Percentiles rank a stretch among this genome's conserved stretches.
Evolutionary conservation across 2,888 invertebrate genomes (phyloP).

Genomic region (Alcis repandata): DNA sequence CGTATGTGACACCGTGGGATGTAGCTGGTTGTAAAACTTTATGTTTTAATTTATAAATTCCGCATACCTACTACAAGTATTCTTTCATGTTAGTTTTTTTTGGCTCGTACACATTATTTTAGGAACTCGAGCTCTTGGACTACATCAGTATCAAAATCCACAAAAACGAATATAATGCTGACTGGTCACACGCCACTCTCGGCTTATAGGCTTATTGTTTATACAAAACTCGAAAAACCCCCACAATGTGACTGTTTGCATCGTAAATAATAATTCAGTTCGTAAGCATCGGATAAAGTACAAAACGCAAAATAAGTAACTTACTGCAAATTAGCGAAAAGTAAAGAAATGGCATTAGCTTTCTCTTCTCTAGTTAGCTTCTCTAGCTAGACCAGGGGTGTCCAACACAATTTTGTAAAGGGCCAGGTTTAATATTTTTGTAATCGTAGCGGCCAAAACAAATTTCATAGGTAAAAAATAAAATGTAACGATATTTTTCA

Average conservation of each 20-base stretch:
- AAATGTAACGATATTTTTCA: too few species aligned
- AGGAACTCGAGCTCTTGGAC: constrained; percentile 18
- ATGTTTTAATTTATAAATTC: too few species aligned
- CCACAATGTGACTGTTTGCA: constrained; percentile 66
- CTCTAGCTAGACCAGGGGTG: too few species aligned
- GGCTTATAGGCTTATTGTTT: constrained; percentile 69
- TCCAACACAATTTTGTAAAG: too few species aligned
- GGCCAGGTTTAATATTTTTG: too few species aligned
- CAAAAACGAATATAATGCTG: constrained; percentile 47
- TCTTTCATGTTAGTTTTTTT: too few species aligned
- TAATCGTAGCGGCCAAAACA: too few species aligned
- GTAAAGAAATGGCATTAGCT: background rate
- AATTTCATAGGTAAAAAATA: too few species aligned
- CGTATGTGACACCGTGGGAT: too few species aligned
- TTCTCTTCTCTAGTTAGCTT: too few species aligned
- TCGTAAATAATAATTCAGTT: constrained; percentile 69
- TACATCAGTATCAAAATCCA: constrained; percentile 47
- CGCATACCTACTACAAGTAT: too few species aligned
- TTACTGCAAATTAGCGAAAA: background rate
- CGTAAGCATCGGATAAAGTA: constrained; percentile 55
- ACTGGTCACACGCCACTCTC: constrained; percentile 55
- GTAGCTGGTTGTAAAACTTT: too few species aligned
- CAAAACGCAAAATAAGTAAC: constrained; percentile 7
- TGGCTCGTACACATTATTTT: background rate
- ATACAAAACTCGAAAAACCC: constrained; percentile 64